Evolutionary conservation across 2,797 vertebrate genomes (phyloP).

Genomic region (Oryzias dopingdopingensis): DNA sequence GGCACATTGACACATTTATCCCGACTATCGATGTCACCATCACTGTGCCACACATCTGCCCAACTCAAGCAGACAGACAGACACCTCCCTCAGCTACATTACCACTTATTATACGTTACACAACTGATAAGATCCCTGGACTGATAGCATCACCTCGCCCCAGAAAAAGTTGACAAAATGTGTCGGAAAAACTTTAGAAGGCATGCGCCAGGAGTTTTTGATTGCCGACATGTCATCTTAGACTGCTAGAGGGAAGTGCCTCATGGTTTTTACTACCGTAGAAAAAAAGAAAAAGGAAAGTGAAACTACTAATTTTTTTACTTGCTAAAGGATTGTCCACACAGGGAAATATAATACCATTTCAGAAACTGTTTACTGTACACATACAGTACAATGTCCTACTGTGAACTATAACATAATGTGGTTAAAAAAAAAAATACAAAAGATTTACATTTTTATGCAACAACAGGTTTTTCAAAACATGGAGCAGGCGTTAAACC

Average conservation of each 20-base stretch:
- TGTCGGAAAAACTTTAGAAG: constrained; percentile 48
- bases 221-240: constrained; percentile 42
- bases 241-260: constrained; percentile 15
- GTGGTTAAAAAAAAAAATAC: too few species aligned
- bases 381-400: too few species aligned
- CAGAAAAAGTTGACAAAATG: constrained; percentile 58
- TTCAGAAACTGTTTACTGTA: too few species aligned
- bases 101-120: constrained; percentile 75
- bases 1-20: constrained; percentile 68
- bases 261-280: constrained; percentile 18
- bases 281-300: too few species aligned
- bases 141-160: constrained; percentile 69
- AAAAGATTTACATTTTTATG: too few species aligned
- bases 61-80: constrained; percentile 26
- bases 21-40: constrained; percentile 54
- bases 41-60: constrained; percentile 36
- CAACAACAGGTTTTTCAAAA: too few species aligned
- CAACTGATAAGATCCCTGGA: constrained; percentile 69
- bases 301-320: too few species aligned
- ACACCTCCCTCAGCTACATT: constrained; percentile 63
- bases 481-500: too few species aligned
- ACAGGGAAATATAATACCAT: too few species aligned
- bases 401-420: too few species aligned
- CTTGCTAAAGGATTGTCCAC: too few species aligned
- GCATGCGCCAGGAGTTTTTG: constrained; percentile 44